Evolutionary conservation across 37 sponge, comb jelly and placozoan genomes (phyloP).

Genomic region (Ianthella basta): DNA sequence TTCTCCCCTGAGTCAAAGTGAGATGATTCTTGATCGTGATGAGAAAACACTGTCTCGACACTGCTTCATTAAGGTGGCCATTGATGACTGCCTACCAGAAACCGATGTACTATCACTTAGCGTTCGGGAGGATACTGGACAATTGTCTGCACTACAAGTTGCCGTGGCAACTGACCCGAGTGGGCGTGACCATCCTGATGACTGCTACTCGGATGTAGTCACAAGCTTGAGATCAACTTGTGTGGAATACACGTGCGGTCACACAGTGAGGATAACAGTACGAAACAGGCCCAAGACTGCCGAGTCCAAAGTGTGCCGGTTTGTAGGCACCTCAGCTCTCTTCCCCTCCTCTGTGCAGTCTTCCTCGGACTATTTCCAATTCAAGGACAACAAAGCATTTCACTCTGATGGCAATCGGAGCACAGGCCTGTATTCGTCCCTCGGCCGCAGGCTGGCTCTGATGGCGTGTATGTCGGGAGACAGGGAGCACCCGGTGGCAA

Average conservation of each 20-base stretch:
- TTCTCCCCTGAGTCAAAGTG: neutral
- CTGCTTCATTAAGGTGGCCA: constrained; percentile 24
- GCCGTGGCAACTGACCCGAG: neutral
- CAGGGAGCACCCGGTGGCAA: neutral
- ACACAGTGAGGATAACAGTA: constrained; percentile 12
- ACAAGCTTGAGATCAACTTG: neutral
- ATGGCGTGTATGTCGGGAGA: constrained; percentile 12
- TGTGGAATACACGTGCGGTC: constrained; percentile 9
- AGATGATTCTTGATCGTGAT: neutral
- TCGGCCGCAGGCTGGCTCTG: neutral
- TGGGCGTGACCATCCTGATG: neutral
- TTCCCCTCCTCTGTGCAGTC: constrained; percentile 10
- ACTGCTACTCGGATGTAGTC: constrained; percentile 16
- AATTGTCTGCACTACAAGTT: neutral
- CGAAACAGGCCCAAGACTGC: constrained; percentile 9
- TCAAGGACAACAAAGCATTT: neutral
- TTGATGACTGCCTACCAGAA: constrained; percentile 10
- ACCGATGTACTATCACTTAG: constrained; percentile 26
- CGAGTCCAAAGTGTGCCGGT: constrained; percentile 2
- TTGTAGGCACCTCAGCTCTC: constrained; percentile 5
- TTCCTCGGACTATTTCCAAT: neutral
- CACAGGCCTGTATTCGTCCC: constrained; percentile 5
- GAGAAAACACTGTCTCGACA: neutral
- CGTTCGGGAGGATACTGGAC: neutral
- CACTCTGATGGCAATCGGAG: neutral